Base-by-base conservation (phyloP, 2,113 vertebrate genomes). In the Rhodinocichla rosea region DNA sequence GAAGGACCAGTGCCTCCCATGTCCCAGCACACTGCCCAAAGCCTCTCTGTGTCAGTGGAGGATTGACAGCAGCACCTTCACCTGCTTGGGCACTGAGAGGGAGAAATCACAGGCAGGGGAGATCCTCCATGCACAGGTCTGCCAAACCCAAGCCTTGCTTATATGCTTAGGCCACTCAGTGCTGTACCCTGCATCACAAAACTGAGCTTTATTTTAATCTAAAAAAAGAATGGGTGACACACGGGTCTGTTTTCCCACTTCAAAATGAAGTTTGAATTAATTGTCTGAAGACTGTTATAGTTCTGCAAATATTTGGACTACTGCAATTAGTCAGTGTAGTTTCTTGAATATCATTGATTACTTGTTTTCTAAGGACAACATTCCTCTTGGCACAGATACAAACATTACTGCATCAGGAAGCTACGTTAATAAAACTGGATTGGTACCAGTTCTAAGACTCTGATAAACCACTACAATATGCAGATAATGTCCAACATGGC, bases 41-140 rank as follows among this genome's bases (percentile, higher is more conserved):
- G 9, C 47, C 21, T 55, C 78, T 79, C 37, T 62, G 21, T 40
- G 33, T 7, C 35, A 13, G 52, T 6, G 19, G 7, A 0, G 0
- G 14, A 17, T 0, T 8, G 40, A 27, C 23, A 52, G 56, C 0
- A 50, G 7, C 22, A 65, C 14, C 50, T 32, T 47, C 55, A 53
- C 33, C 47, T 67, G 30, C 64, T 45, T 53, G 22, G 27, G 28
- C 37, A 30, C 32, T 4, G 30, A 73, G 45, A 68, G 13, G 12
- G 32, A 87, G 32, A 87, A 87, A 55, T 24, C 17, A 39, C 0
- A 1, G 6, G 13, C 62, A 62, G 37, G 56, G 24, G 26, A 83
- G 52, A 37, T 23, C 17, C 47, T 47, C 22, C 23, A 5, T 2
- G 10, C 35, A 40, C n/a, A 62, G 49, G 3, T 35, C 30, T 75